A percentile compares a stretch with the other conserved stretches of the same genome.
Evolutionary conservation across 2,113 vertebrate genomes (phyloP).

Genomic region (Orycteropus afer): DNA sequence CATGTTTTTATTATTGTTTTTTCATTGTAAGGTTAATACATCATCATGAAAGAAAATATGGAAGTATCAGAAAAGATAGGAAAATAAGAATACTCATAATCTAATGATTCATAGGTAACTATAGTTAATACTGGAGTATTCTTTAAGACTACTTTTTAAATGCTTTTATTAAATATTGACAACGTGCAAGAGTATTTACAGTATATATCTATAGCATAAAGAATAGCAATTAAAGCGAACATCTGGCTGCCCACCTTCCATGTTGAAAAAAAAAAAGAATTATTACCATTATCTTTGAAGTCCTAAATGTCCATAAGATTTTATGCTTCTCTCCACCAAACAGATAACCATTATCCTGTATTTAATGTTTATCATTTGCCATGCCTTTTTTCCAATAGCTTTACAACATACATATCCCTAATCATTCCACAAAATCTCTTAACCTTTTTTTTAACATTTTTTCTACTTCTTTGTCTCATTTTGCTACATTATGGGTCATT

Average conservation of each 20-base stretch:
- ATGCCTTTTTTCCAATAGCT: not conserved
- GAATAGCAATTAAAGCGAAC: not conserved
- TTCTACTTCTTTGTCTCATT: not conserved
- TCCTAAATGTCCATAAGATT: too few relatives aligned
- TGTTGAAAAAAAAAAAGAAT: not conserved
- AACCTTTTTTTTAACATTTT: not conserved
- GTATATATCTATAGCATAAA: not conserved
- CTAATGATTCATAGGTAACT: not conserved
- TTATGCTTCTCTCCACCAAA: not conserved
- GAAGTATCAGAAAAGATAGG: conserved; percentile 2
- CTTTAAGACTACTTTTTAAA: conserved; percentile 7
- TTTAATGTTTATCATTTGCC: not conserved
- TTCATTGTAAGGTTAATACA: conserved; percentile 35
- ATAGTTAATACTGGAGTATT: not conserved
- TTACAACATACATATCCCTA: not conserved
- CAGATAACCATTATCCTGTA: not conserved
- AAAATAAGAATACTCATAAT: conserved; percentile 34
- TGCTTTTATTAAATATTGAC: conserved; percentile 21
- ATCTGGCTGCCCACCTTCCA: not conserved
- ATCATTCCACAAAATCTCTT: not conserved
- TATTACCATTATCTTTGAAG: not conserved
- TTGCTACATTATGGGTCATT: not conserved
- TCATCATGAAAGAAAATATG: not conserved
- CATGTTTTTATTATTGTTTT: not conserved
- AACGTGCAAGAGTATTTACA: not conserved